A percentile compares a stretch with the other conserved stretches of the same genome.
Conservation (phyloP, 2,113 vertebrate genomes). For the Prolemur simus region DNA sequence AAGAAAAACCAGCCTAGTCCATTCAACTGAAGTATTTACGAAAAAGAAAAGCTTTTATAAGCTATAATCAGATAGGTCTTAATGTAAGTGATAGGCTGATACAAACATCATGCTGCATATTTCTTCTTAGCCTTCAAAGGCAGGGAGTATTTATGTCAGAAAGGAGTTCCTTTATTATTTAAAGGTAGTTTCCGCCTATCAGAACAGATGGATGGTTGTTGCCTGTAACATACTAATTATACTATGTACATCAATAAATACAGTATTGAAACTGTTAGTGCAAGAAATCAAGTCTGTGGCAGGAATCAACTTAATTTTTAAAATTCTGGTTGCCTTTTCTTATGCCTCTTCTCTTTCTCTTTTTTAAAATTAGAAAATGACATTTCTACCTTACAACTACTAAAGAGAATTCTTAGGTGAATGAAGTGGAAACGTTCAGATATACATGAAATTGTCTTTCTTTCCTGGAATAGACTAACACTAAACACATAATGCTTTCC, state of each 20-base stretch:
- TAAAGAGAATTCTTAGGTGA: not conserved
- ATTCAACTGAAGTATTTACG: not conserved
- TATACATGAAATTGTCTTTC: not conserved
- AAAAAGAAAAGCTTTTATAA: not conserved
- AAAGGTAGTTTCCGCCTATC: conserved; percentile 39
- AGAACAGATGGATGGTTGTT: conserved; percentile 24
- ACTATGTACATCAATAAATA: not conserved
- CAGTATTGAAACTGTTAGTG: not conserved
- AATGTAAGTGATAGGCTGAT: not conserved
- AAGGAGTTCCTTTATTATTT: not conserved
- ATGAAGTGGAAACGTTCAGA: conserved; percentile 28
- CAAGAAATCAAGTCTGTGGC: not conserved
- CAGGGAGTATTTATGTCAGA: not conserved
- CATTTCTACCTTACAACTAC: not conserved
- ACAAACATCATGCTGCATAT: not conserved
- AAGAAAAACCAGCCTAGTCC: not conserved
- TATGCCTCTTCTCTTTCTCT: fast-evolving
- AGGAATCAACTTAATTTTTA: not conserved
- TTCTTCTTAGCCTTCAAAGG: conserved; percentile 12
- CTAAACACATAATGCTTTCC: not conserved
- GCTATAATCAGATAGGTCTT: not conserved
- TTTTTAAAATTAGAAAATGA: not conserved
- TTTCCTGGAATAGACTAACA: conserved; percentile 55
- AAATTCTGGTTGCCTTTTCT: not conserved
- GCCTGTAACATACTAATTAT: not conserved